Percentiles rank a stretch among this genome's conserved stretches.
phyloP scores from a whole-genome alignment of 2,888 invertebrate genomes.

The Epinotia ramella region DNA sequence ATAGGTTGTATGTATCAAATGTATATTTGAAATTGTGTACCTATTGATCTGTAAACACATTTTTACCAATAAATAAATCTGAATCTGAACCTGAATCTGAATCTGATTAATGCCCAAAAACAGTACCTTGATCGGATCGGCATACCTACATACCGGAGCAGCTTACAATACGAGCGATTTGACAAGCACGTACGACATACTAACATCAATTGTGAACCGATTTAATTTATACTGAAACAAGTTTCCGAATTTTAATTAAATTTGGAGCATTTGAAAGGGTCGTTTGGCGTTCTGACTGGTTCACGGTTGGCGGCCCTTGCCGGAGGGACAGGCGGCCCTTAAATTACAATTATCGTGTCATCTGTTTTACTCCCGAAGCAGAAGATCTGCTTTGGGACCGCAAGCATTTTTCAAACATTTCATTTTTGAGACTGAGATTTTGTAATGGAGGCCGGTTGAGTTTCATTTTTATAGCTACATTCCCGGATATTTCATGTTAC shows the following conservation, averaged over 20 bases:
- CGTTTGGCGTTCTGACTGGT: constrained; percentile 68
- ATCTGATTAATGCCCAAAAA: too few species aligned
- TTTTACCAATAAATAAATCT: too few species aligned
- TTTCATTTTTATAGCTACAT: constrained; percentile 15
- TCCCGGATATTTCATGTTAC: background rate
- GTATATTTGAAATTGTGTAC: too few species aligned
- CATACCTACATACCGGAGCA: too few species aligned
- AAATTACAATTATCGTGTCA: constrained; percentile 77
- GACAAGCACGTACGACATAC: constrained; percentile 18
- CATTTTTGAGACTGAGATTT: constrained; percentile 26
- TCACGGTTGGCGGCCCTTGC: constrained; percentile 62
- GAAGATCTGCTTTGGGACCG: constrained; percentile 58
- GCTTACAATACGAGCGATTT: constrained; percentile 11
- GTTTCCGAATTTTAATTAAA: constrained; percentile 75
- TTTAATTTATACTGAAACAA: constrained; percentile 59
- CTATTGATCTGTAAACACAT: too few species aligned
- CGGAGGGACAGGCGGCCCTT: constrained; percentile 55
- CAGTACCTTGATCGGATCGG: too few species aligned
- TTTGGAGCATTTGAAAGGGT: constrained; percentile 71
- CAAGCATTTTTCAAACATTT: constrained; percentile 53
- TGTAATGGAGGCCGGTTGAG: constrained; percentile 1
- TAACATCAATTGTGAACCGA: constrained; percentile 51
- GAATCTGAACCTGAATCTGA: too few species aligned
- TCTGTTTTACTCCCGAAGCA: constrained; percentile 60
- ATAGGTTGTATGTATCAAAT: too few species aligned